Percentiles rank a stretch among this genome's conserved stretches.
Conservation (phyloP, 2,888 invertebrate species). For the Spisula subtruncata region DNA sequence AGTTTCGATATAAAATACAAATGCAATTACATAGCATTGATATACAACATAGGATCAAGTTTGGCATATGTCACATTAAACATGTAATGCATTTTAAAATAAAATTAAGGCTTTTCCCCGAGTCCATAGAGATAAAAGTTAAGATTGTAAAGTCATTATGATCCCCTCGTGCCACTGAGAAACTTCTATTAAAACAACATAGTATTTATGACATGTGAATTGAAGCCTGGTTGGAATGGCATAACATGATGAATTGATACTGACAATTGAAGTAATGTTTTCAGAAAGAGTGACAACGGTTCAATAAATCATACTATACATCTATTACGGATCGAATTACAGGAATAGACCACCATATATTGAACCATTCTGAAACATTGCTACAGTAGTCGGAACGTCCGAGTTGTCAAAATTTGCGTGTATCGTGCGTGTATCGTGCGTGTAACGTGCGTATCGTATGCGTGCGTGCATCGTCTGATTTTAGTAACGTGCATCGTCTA, state of each 20-base stretch:
- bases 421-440: too few relatives aligned
- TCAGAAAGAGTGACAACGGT: background rate
- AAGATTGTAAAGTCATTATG: background rate
- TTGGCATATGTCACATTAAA: background rate
- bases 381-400: background rate
- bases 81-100: background rate
- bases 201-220: background rate
- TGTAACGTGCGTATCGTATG: too few relatives aligned
- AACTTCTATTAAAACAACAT: background rate
- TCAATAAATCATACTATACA: background rate
- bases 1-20: background rate
- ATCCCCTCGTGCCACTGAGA: background rate
- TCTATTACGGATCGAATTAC: background rate
- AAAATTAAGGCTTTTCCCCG: background rate
- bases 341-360: background rate
- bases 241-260: background rate
- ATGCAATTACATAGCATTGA: background rate
- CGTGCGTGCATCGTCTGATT: too few relatives aligned
- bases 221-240: background rate
- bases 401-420: too few relatives aligned
- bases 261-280: background rate
- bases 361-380: too few relatives aligned
- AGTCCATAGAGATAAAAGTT: background rate
- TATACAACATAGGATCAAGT: background rate
- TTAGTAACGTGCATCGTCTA: too few relatives aligned